Evolutionary conservation across 2,113 vertebrate genomes (phyloP).

Genomic region (Tychaedon coryphoeus): DNA sequence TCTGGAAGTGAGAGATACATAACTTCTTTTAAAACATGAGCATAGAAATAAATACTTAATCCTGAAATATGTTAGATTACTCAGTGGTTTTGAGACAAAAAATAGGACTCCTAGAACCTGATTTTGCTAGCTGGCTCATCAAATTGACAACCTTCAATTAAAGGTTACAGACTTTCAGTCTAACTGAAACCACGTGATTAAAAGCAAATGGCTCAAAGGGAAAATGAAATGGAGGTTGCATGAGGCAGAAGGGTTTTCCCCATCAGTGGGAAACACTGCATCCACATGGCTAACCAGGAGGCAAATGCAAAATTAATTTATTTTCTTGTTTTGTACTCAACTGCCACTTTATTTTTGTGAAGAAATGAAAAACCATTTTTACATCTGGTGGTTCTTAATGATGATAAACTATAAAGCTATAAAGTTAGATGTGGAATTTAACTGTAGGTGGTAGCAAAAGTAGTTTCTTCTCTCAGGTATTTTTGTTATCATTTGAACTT

Average conservation of each 20-base stretch:
- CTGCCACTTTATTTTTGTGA: not conserved
- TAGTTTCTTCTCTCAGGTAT: not conserved
- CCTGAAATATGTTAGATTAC: not conserved
- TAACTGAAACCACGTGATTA: constrained; percentile 6
- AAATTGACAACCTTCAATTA: not conserved
- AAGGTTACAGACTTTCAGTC: not conserved
- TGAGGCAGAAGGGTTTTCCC: constrained; percentile 18
- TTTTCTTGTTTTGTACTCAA: constrained; percentile 1
- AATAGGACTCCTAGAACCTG: not conserved
- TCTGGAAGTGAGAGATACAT: not conserved
- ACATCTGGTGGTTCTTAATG: not conserved
- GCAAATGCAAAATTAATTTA: not conserved
- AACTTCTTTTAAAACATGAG: not conserved
- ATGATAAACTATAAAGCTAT: not conserved
- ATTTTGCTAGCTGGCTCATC: not conserved
- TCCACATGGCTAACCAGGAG: not conserved
- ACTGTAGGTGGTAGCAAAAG: constrained; percentile 29
- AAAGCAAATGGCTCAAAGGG: constrained; percentile 49
- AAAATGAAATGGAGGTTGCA: constrained; percentile 26
- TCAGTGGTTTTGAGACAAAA: not conserved
- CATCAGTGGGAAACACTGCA: not conserved
- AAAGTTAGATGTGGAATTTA: not conserved
- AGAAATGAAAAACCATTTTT: not conserved
- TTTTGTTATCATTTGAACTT: not conserved
- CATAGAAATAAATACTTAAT: not conserved